Base-by-base conservation (phyloP, 2,888 invertebrate genomes). In the Protodeltote pygarga region DNA sequence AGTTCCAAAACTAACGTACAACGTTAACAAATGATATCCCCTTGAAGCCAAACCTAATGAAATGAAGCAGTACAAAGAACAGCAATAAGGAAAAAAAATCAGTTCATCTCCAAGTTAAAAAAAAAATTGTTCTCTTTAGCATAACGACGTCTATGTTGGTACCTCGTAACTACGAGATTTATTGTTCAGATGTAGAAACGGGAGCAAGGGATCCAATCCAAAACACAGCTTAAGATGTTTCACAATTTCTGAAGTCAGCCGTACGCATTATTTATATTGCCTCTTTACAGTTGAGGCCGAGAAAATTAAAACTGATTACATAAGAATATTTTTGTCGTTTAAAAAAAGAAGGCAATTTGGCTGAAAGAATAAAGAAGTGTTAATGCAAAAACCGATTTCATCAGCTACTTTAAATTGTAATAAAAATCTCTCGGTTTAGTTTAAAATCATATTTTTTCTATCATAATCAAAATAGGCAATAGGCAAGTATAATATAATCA, bases 241-340 rank as follows among this genome's bases (percentile, higher is more conserved):
- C 57, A 65, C 67, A 63, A 61, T 71, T 77, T 64, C 64, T 71
- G 65, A 59, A 73, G 71, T 66, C 63, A 67, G 65, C 63, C 59
- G 51, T 59, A 63, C 52, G 61, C 67, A 64, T 75, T 74, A 71
- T 72, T 77, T 73, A 74, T 69, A 60, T 27, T 46, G 19, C 21
- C 19, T 29, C 3, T 23, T 1, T 67, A 65, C 65, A 67, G 3
- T 63, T 49, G 16, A 16, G 33, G 46, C 31, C 52, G 37, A 14
- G 11, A 10, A 41, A 40, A 33, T 52, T 21, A 9, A 1, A 3
- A 14, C 23, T n/a, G 8, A 2, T n/a, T 25, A 9, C 2, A 20
- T 5, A 5, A 27, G 13, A 2, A 14, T 38, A 19, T 14, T 3
- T 13, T 37, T 3, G 3, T n/a, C 8, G 0, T 4, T 21, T 23